Conservation (phyloP, 2,797 vertebrate species). For the Phrynocephalus forsythii region DNA sequence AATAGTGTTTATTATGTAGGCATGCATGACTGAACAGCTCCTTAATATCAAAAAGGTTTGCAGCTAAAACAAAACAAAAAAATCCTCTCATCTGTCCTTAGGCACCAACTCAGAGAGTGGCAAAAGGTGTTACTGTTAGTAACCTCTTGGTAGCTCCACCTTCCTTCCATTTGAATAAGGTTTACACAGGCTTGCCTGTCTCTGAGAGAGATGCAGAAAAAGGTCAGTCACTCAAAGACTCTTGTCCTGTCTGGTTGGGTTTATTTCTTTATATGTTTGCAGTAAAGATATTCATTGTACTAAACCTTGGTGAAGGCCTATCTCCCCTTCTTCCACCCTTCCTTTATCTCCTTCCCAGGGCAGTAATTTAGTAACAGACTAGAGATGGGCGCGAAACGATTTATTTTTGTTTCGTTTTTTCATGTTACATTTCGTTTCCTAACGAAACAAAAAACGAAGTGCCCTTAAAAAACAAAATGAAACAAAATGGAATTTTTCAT, state of each 20-base stretch:
- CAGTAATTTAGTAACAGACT: too few species aligned
- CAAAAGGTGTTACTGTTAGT: slow-evolving; percentile 62
- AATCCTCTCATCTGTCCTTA: slow-evolving; percentile 62
- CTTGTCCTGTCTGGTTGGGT: not conserved
- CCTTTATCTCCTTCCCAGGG: too few species aligned
- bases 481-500: too few species aligned
- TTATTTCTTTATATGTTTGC: not conserved
- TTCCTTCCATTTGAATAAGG: slow-evolving; percentile 39
- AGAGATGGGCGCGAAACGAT: too few species aligned
- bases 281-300: too few species aligned
- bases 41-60: slow-evolving; percentile 23
- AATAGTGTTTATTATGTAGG: slow-evolving; percentile 66
- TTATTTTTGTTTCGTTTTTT: too few species aligned
- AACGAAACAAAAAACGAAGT: too few species aligned
- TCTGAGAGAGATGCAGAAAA: slow-evolving; percentile 66
- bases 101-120: slow-evolving; percentile 73
- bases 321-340: too few species aligned
- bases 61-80: slow-evolving; percentile 31
- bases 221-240: slow-evolving; percentile 80
- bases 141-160: slow-evolving; percentile 68
- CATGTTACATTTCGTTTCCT: too few species aligned
- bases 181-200: slow-evolving; percentile 65
- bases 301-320: not conserved
- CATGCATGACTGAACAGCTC: slow-evolving; percentile 38
- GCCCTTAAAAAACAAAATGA: too few species aligned